These are phyloP conservation scores for Gambusia holbrooki DNA, from an alignment of 2,113 vertebrate genomes.

Conservation along the genomic window DNA sequence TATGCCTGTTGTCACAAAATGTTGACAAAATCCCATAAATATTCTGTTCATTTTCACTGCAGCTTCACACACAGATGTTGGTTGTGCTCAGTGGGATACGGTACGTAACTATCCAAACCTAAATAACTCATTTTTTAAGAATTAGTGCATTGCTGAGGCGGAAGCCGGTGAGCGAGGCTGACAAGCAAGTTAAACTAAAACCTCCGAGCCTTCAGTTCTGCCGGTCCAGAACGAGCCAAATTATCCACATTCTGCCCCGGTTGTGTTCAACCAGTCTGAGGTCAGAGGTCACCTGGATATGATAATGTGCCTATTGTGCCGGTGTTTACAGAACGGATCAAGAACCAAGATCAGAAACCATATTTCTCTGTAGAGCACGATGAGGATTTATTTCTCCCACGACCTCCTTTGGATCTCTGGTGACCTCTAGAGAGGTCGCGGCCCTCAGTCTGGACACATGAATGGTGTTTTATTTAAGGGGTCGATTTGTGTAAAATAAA, in stretches of 20 bases:
- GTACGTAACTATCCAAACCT: too few relatives aligned
- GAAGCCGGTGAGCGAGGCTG: too few relatives aligned
- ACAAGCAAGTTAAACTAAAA: too few relatives aligned
- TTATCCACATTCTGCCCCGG: neutral
- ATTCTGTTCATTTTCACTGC: too few relatives aligned
- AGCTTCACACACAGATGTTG: too few relatives aligned
- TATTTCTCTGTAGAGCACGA: neutral
- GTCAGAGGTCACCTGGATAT: neutral
- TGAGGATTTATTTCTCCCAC: slow-evolving; percentile 47
- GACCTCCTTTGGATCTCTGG: slow-evolving; percentile 20
- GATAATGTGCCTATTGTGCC: neutral
- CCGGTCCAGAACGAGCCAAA: neutral
- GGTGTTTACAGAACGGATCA: slow-evolving; percentile 7
- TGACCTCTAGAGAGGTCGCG: slow-evolving; percentile 33
- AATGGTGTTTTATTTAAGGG: slow-evolving; percentile 29
- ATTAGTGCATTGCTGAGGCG: too few relatives aligned
- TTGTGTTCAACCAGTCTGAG: neutral
- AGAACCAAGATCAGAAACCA: slow-evolving; percentile 17
- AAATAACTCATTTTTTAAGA: too few relatives aligned
- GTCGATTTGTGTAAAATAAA: slow-evolving; percentile 15
- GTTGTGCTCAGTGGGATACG: too few relatives aligned
- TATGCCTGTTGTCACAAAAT: too few relatives aligned
- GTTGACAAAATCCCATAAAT: too few relatives aligned
- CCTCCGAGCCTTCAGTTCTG: too few relatives aligned
- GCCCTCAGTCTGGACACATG: slow-evolving; percentile 19